Percentiles rank a stretch among this genome's conserved stretches.
Conservation (phyloP, 2,888 invertebrate genomes). For the Hedya salicella region DNA sequence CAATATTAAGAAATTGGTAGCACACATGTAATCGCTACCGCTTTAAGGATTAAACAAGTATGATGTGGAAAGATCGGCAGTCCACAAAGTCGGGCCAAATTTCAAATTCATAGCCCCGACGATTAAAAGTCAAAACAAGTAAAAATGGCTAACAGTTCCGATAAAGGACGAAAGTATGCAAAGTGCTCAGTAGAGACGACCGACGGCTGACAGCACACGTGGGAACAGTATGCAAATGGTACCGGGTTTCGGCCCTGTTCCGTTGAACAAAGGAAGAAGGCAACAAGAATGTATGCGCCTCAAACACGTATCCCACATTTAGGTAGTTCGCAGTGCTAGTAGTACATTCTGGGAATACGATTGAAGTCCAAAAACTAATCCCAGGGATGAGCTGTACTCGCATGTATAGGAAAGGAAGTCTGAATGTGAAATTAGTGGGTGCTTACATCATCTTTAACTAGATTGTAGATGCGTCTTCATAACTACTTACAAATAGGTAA, state of each 20-base stretch:
- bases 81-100: constrained; percentile 21
- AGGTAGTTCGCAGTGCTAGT: neutral
- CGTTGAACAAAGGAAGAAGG: constrained; percentile 51
- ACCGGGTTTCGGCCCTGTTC: constrained; percentile 60
- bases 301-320: neutral
- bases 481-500: too few relatives aligned
- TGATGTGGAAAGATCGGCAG: constrained; percentile 23
- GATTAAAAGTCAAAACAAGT: constrained; percentile 46
- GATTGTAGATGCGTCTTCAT: too few relatives aligned
- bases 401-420: neutral
- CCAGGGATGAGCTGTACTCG: constrained; percentile 8
- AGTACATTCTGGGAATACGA: constrained; percentile 2
- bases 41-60: constrained; percentile 1
- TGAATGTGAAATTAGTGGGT: neutral
- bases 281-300: neutral
- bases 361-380: constrained; percentile 16
- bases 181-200: constrained; percentile 50
- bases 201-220: constrained; percentile 67
- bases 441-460: too few relatives aligned
- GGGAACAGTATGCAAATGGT: constrained; percentile 74
- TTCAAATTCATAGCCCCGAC: constrained; percentile 45
- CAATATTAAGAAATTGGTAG: neutral
- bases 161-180: constrained; percentile 58
- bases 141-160: constrained; percentile 47
- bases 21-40: constrained; percentile 2